A percentile compares a stretch with the other conserved stretches of the same genome.
phyloP scores from a whole-genome alignment of 2,797 vertebrate species.

The Sebastes trivittatus region DNA sequence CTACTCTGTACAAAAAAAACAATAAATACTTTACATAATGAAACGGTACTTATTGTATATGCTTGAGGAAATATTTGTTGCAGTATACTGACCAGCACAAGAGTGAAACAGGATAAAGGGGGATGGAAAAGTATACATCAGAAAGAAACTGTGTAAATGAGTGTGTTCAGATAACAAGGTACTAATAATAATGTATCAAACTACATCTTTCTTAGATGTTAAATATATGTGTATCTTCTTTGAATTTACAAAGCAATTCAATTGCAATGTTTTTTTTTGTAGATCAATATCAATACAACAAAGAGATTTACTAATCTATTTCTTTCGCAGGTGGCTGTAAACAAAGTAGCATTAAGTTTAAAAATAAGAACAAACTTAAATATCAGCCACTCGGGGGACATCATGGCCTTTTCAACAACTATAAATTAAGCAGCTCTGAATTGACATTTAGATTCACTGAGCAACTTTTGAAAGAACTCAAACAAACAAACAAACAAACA shows the following conservation, averaged over 20 bases:
- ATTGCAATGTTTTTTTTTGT: background rate
- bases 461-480: background rate
- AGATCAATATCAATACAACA: background rate
- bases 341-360: background rate
- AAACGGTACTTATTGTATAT: background rate
- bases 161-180: background rate
- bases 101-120: background rate
- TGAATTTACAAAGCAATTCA: background rate
- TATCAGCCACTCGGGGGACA: background rate
- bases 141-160: background rate
- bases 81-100: background rate
- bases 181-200: background rate
- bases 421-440: background rate
- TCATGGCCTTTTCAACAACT: conserved; percentile 5
- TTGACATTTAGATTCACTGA: background rate
- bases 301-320: background rate
- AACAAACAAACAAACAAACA: conserved; percentile 1
- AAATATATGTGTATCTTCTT: background rate
- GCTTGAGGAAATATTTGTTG: background rate
- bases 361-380: background rate
- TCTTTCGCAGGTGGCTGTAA: background rate
- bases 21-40: background rate
- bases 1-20: background rate
- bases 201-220: background rate
- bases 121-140: background rate